A percentile compares a stretch with the other conserved stretches of the same genome.
phyloP scores from a whole-genome alignment of 2,888 invertebrate genomes.

The Tillus elongatus region DNA sequence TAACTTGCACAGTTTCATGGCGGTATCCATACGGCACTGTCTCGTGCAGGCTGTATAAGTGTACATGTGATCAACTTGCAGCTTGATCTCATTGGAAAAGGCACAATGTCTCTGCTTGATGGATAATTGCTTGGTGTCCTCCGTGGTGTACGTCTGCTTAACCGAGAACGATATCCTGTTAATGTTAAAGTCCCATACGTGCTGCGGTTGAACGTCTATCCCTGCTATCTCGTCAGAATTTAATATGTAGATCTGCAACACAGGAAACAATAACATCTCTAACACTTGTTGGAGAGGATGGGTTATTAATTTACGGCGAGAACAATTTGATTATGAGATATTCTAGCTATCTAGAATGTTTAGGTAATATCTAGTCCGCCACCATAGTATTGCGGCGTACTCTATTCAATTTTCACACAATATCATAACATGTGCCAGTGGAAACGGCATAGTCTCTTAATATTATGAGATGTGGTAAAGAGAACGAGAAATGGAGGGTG shows the following conservation, averaged over 20 bases:
- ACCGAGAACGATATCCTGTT: constrained; percentile 58
- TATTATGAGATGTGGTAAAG: too few relatives aligned
- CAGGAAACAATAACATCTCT: constrained; percentile 10
- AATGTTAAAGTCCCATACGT: constrained; percentile 56
- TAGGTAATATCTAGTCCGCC: too few relatives aligned
- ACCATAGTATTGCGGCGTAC: too few relatives aligned
- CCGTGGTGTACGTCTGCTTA: constrained; percentile 68
- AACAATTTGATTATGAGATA: too few relatives aligned
- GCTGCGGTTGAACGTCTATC: constrained; percentile 58
- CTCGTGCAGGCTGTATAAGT: constrained; percentile 67
- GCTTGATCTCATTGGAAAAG: constrained; percentile 56
- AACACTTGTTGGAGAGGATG: too few relatives aligned
- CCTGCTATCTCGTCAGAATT: constrained; percentile 63
- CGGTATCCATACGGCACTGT: constrained; percentile 61
- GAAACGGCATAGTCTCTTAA: too few relatives aligned
- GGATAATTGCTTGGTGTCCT: constrained; percentile 59
- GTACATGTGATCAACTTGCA: constrained; percentile 49
- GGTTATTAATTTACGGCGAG: too few relatives aligned
- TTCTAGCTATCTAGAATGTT: too few relatives aligned
- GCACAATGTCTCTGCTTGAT: constrained; percentile 63
- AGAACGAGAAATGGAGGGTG: too few relatives aligned
- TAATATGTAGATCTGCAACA: constrained; percentile 53
- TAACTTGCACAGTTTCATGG: constrained; percentile 51
- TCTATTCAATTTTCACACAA: too few relatives aligned
- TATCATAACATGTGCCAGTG: too few relatives aligned